Evolutionary conservation across 2,797 vertebrate species (phyloP).

Genomic region (Avahi laniger): DNA sequence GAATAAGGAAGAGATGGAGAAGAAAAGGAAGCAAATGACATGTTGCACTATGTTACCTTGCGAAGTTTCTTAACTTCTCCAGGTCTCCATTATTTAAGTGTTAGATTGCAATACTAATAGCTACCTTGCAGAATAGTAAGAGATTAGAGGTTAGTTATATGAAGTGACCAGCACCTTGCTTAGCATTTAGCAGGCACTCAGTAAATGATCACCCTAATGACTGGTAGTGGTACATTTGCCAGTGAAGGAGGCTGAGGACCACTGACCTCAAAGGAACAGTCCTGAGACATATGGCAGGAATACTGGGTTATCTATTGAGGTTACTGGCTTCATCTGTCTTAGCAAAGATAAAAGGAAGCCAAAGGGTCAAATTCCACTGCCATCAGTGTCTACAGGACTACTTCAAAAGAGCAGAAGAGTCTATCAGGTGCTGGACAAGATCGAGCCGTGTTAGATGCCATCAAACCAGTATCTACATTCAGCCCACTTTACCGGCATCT

Average conservation of each 20-base stretch:
- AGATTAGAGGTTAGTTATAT: neutral
- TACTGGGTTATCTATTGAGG: neutral
- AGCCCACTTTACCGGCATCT: constrained; percentile 56
- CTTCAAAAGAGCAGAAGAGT: constrained; percentile 69
- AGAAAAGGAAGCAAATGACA: neutral
- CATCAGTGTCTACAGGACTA: constrained; percentile 54
- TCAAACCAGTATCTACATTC: neutral
- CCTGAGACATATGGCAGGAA: neutral
- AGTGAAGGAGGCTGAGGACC: neutral
- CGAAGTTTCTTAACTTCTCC: neutral
- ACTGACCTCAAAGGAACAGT: neutral
- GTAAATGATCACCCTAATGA: neutral
- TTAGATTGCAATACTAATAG: neutral
- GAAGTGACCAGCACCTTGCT: neutral
- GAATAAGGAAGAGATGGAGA: neutral
- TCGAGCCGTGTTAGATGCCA: constrained; percentile 34
- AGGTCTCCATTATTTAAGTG: neutral
- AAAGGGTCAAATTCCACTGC: neutral
- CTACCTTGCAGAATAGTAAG: neutral
- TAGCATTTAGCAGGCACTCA: too few relatives aligned
- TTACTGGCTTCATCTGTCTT: neutral
- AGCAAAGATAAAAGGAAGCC: neutral
- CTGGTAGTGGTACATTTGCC: neutral
- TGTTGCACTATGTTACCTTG: neutral
- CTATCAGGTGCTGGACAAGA: constrained; percentile 1